Percentiles rank a stretch among this genome's conserved stretches.
These are phyloP conservation scores for Prunella fulvescens DNA, from an alignment of 2,113 vertebrate genomes.

Conservation along the genomic window DNA sequence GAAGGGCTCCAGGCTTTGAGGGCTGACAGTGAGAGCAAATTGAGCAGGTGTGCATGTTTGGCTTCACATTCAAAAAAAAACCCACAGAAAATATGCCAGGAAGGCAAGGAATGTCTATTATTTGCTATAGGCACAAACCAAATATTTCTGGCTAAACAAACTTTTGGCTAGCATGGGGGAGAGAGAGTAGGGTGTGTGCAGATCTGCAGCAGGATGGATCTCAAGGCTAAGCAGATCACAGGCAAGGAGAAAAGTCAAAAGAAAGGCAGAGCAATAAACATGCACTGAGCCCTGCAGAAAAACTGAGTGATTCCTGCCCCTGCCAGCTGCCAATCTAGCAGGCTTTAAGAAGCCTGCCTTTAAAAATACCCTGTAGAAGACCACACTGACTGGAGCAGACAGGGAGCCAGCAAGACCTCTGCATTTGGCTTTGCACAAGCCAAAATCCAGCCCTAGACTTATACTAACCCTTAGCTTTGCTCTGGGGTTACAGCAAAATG, in stretches of 20 bases:
- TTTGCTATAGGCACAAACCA: neutral
- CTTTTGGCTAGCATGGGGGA: neutral
- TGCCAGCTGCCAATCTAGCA: neutral
- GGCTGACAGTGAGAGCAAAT: neutral
- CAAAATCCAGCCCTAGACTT: neutral
- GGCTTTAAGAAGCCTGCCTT: neutral
- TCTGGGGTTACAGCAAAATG: neutral
- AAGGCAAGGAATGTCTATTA: neutral
- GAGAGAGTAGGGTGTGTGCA: neutral
- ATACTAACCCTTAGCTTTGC: neutral
- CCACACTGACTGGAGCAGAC: rapidly evolving
- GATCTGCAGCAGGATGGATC: neutral
- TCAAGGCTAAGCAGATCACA: neutral
- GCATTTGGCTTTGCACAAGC: neutral
- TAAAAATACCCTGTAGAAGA: neutral
- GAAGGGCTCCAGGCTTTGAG: neutral
- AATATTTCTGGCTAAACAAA: neutral
- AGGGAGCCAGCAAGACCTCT: neutral
- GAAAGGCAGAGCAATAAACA: neutral
- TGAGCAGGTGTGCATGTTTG: neutral
- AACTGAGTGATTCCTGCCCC: neutral
- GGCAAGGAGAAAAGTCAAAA: neutral
- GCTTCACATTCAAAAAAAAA: neutral
- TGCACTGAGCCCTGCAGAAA: neutral
- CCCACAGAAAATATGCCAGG: neutral